Conservation (phyloP, 1,140 invertebrate species). For the Panulirus ornatus region DNA sequence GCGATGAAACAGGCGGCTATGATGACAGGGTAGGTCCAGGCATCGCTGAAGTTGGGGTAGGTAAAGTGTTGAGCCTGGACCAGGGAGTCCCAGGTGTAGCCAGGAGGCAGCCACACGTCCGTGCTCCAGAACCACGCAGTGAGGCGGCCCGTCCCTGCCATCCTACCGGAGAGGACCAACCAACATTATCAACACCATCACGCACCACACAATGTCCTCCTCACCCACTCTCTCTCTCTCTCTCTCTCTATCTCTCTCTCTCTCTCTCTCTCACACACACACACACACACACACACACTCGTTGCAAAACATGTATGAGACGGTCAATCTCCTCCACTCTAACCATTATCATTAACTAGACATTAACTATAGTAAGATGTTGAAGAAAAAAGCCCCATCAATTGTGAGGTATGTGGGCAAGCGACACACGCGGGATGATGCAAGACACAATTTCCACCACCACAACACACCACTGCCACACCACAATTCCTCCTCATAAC, state of each 20-base stretch:
- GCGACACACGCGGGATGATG: neutral
- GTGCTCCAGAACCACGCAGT: slow-evolving; percentile 59
- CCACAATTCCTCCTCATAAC: too few relatives aligned
- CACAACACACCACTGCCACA: too few relatives aligned
- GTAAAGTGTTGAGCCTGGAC: slow-evolving; percentile 10
- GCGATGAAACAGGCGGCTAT: slow-evolving; percentile 47
- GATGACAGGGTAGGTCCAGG: slow-evolving; percentile 60
- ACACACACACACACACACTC: neutral
- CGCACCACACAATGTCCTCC: neutral
- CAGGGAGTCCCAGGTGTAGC: slow-evolving; percentile 54
- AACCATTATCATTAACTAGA: neutral
- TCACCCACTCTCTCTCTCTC: neutral
- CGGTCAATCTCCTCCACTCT: neutral
- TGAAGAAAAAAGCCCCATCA: neutral
- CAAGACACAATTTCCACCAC: neutral
- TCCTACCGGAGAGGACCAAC: slow-evolving; percentile 47
- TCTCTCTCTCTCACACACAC: neutral
- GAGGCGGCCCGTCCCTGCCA: slow-evolving; percentile 6
- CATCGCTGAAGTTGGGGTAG: slow-evolving; percentile 44
- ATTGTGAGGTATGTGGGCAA: neutral
- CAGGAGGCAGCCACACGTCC: slow-evolving; percentile 65
- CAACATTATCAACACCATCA: slow-evolving; percentile 5
- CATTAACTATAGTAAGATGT: neutral
- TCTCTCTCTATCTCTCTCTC: neutral
- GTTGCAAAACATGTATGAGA: neutral